phyloP scores from a whole-genome alignment of 2,113 vertebrate species.

The Nycticorax nycticorax region DNA sequence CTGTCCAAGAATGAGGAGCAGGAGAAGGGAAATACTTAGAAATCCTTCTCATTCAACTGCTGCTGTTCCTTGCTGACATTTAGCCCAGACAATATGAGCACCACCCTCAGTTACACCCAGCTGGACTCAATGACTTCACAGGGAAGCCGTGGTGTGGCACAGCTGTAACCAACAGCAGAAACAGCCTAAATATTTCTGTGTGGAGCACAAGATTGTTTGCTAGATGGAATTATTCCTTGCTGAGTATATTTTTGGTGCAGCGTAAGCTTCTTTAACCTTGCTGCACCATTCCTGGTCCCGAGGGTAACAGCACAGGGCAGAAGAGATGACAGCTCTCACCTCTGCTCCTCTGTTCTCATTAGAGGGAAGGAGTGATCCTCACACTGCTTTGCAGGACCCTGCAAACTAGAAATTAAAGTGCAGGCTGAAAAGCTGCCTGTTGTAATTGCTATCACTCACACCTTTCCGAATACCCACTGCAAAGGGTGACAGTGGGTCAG shows the following conservation, averaged over 20 bases:
- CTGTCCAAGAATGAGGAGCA: neutral
- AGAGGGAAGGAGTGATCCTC: neutral
- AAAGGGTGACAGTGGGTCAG: neutral
- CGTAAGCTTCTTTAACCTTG: neutral
- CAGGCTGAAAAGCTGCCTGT: neutral
- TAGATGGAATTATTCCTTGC: neutral
- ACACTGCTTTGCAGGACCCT: neutral
- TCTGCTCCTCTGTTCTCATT: accelerated
- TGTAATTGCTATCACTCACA: neutral
- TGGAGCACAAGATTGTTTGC: neutral
- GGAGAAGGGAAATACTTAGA: slow-evolving; percentile 25
- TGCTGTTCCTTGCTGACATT: slow-evolving; percentile 46
- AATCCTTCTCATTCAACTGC: neutral
- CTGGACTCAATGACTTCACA: slow-evolving; percentile 40
- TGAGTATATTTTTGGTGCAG: neutral
- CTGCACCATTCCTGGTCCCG: neutral
- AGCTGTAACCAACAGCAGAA: neutral
- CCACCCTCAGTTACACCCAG: slow-evolving; percentile 57
- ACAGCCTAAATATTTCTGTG: neutral
- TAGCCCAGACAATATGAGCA: slow-evolving; percentile 41
- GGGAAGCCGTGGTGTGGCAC: neutral
- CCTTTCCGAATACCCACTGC: neutral
- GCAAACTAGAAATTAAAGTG: neutral
- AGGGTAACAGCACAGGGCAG: neutral
- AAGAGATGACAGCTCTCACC: neutral